These are phyloP conservation scores for Leguminivora glycinivorella DNA, from an alignment of 1,140 invertebrate species.

Conservation along the genomic window DNA sequence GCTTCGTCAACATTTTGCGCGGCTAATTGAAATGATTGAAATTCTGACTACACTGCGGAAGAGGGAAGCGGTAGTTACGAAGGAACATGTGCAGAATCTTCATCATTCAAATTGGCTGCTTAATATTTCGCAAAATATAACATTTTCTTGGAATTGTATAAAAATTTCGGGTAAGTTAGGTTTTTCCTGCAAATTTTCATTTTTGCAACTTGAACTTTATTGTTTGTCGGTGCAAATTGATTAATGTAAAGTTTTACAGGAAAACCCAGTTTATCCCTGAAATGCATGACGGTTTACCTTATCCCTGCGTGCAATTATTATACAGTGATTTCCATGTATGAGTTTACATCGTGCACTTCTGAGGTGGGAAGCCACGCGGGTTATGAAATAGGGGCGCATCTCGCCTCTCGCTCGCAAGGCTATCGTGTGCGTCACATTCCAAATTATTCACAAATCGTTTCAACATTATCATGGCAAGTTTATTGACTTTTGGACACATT, in stretches of 20 bases:
- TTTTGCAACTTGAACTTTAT: not conserved
- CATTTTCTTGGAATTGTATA: not conserved
- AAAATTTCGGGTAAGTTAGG: not conserved
- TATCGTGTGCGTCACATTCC: slow-evolving; percentile 66
- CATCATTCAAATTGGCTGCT: slow-evolving; percentile 2
- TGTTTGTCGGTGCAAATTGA: not conserved
- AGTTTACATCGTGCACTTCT: slow-evolving; percentile 20
- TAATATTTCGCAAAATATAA: not conserved
- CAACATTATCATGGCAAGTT: slow-evolving; percentile 61
- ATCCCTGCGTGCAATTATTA: slow-evolving; percentile 34
- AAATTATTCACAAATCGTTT: slow-evolving; percentile 70
- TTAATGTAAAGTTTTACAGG: not conserved
- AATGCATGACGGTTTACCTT: not conserved
- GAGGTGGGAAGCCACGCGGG: slow-evolving; percentile 1
- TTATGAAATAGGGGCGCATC: slow-evolving; percentile 61
- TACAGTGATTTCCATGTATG: slow-evolving; percentile 32
- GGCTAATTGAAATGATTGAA: slow-evolving; percentile 30
- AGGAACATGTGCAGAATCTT: slow-evolving; percentile 11
- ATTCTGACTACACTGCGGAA: slow-evolving; percentile 61
- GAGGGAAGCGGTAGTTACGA: slow-evolving; percentile 44
- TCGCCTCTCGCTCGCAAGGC: slow-evolving; percentile 50
- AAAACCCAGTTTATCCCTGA: slow-evolving; percentile 13
- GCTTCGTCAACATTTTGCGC: not conserved
- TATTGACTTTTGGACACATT: slow-evolving; percentile 46
- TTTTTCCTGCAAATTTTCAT: not conserved